Evolutionary conservation across 1,140 invertebrate genomes (phyloP).

Genomic region (Orchestia grillus): DNA sequence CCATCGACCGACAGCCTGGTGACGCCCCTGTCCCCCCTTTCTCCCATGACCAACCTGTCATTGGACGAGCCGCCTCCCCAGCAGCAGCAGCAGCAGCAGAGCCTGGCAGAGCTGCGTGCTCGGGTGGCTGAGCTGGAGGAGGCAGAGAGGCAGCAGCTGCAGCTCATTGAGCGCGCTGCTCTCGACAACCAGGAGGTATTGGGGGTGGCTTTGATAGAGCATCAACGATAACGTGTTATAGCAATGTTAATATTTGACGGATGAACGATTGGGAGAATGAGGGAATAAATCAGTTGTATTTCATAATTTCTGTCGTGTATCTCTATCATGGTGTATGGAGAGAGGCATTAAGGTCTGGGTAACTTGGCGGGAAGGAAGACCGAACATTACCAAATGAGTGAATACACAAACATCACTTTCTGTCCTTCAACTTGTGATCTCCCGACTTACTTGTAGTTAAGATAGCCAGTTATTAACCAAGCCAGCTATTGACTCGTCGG

Average conservation of each 20-base stretch:
- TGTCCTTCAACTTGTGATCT: background rate
- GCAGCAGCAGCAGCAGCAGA: slow-evolving; percentile 31
- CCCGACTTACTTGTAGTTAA: no score
- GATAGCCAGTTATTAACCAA: no score
- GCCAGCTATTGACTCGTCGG: background rate
- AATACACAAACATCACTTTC: background rate
- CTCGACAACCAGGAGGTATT: background rate
- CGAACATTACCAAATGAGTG: background rate
- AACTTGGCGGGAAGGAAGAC: no score
- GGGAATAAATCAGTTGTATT: no score
- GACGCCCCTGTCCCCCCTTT: slow-evolving; percentile 27
- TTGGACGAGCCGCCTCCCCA: background rate
- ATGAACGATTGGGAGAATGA: no score
- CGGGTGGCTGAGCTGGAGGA: background rate
- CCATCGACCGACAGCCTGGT: slow-evolving; percentile 39
- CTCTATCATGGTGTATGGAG: no score
- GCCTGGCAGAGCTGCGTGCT: background rate
- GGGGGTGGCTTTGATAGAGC: no score
- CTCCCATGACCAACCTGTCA: slow-evolving; percentile 1
- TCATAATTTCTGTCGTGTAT: no score
- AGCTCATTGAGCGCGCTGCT: background rate
- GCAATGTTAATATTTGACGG: no score
- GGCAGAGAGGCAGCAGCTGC: background rate
- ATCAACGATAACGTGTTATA: no score
- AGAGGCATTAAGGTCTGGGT: no score